A percentile compares a stretch with the other conserved stretches of the same genome.
These are phyloP conservation scores for Trematocara caparti DNA, from an alignment of 2,797 vertebrate species.

Conservation along the genomic window DNA sequence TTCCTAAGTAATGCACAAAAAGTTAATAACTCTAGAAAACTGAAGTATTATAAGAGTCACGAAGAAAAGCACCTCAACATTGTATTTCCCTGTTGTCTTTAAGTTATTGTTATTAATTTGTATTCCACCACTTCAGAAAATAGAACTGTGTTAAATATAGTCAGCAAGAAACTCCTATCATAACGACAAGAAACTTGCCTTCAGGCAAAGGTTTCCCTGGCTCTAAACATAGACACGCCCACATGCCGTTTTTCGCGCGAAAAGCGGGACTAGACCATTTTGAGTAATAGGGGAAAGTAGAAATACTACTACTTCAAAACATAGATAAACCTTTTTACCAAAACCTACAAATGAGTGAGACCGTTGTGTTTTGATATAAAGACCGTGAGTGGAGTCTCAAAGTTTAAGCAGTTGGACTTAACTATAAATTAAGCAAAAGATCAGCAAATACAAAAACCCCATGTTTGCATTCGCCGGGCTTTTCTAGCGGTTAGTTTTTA, in stretches of 20 bases:
- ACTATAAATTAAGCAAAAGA: fast-evolving
- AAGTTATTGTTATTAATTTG: neutral
- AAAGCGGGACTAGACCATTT: conserved; percentile 61
- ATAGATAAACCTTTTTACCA: fast-evolving
- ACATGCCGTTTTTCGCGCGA: conserved; percentile 69
- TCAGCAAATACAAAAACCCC: neutral
- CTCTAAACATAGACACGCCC: conserved; percentile 37
- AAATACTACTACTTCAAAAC: fast-evolving
- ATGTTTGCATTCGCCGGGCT: neutral
- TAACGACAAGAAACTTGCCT: neutral
- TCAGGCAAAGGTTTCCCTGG: neutral
- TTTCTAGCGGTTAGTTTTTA: conserved; percentile 57
- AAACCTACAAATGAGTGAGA: fast-evolving
- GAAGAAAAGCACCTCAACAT: neutral
- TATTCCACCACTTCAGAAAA: neutral
- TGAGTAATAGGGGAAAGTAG: fast-evolving
- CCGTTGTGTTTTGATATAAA: fast-evolving
- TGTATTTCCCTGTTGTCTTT: neutral
- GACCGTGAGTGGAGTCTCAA: fast-evolving
- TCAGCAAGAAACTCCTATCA: neutral
- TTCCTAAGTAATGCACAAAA: neutral
- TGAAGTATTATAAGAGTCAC: fast-evolving
- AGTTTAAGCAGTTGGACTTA: fast-evolving
- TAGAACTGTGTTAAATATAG: neutral
- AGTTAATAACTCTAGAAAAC: neutral